Conservation (phyloP, 2,113 vertebrate species). For the Pelodiscus sinensis region DNA sequence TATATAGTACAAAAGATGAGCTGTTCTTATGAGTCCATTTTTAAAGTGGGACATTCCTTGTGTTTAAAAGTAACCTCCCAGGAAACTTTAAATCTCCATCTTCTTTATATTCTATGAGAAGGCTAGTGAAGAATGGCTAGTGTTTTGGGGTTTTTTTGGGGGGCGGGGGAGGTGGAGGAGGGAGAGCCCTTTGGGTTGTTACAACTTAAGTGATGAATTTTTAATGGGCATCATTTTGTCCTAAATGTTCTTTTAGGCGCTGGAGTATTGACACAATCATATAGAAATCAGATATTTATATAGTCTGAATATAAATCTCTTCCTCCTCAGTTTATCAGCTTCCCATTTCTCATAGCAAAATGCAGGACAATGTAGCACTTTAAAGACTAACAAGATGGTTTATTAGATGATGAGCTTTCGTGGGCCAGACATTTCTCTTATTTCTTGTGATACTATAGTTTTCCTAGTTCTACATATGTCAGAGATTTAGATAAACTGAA, state of each 20-base stretch:
- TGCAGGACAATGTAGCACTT: too few relatives aligned
- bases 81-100: background rate
- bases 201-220: background rate
- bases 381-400: too few relatives aligned
- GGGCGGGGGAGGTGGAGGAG: background rate
- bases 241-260: background rate
- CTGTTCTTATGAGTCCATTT: background rate
- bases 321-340: background rate
- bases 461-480: background rate
- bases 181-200: background rate
- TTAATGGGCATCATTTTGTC: background rate
- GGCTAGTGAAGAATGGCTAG: background rate
- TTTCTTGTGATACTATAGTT: background rate
- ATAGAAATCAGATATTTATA: background rate
- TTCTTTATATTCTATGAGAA: background rate
- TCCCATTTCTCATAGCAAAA: background rate
- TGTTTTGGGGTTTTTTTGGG: background rate
- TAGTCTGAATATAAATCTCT: background rate
- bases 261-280: background rate
- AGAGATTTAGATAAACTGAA: background rate
- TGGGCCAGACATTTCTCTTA: background rate
- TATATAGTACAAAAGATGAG: background rate
- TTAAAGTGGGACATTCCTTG: background rate
- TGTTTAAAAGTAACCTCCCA: background rate
- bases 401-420: too few relatives aligned